These are phyloP conservation scores for Actinemys pallida DNA, from an alignment of 2,113 vertebrate species.

Conservation along the genomic window DNA sequence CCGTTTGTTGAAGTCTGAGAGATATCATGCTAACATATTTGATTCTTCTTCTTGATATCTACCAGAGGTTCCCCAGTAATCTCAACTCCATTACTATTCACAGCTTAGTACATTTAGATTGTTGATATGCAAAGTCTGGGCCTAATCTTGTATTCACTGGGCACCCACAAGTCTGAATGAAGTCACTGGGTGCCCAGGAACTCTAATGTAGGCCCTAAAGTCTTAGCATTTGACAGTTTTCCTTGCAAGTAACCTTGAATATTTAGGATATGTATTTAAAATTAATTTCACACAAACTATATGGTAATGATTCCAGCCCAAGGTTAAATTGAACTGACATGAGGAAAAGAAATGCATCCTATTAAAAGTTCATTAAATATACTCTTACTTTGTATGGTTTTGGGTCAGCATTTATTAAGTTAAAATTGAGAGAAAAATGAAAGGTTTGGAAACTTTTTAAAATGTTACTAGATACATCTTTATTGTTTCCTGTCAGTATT, in stretches of 20 bases:
- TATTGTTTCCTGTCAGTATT: background rate
- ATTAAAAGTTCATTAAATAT: too few species aligned
- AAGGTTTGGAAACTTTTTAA: background rate
- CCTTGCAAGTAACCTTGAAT: background rate
- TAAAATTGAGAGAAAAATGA: background rate
- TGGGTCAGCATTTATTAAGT: background rate
- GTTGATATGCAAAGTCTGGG: background rate
- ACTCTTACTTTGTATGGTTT: background rate
- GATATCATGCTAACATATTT: rapidly evolving
- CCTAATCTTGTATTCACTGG: rapidly evolving
- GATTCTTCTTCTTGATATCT: background rate
- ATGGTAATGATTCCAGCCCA: background rate
- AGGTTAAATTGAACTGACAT: background rate
- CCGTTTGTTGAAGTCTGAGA: background rate
- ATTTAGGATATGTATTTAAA: background rate
- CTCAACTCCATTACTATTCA: rapidly evolving
- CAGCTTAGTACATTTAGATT: rapidly evolving
- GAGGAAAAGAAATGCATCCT: background rate
- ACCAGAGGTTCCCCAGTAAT: background rate
- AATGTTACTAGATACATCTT: background rate
- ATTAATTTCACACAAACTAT: background rate
- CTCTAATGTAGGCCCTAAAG: background rate
- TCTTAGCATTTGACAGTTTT: background rate
- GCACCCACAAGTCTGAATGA: background rate
- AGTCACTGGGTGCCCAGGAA: rapidly evolving